These are phyloP conservation scores for Dasypolia templi DNA, from an alignment of 2,888 invertebrate species.

Conservation along the genomic window DNA sequence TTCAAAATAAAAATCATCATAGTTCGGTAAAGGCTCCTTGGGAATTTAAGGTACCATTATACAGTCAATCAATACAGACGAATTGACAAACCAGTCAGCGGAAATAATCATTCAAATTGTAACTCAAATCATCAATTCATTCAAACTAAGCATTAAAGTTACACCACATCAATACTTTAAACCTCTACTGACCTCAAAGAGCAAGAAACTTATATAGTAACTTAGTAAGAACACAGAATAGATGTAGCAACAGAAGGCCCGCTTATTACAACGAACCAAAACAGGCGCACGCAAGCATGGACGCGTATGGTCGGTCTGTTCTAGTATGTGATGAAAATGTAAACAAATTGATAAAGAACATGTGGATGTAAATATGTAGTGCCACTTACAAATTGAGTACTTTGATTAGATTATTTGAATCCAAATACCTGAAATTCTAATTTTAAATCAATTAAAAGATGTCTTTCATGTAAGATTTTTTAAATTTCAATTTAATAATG, in stretches of 20 bases:
- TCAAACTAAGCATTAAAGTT: conserved; percentile 42
- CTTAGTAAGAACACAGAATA: conserved; percentile 6
- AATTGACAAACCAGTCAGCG: conserved; percentile 40
- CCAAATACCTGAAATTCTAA: background rate
- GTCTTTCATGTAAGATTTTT: background rate
- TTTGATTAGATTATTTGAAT: background rate
- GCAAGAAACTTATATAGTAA: conserved; percentile 48
- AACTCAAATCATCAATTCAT: conserved; percentile 42
- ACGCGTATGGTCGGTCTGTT: no score
- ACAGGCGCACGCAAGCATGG: background rate
- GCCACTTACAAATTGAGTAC: background rate
- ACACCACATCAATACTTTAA: conserved; percentile 32
- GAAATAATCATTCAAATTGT: conserved; percentile 46
- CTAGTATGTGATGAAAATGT: background rate
- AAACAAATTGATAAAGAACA: background rate
- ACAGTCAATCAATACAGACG: conserved; percentile 21
- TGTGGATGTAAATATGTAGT: background rate
- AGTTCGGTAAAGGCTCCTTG: background rate
- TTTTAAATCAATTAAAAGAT: background rate
- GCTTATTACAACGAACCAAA: background rate
- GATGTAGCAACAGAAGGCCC: background rate
- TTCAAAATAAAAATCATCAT: background rate
- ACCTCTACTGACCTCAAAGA: conserved; percentile 51
- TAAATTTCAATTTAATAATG: background rate
- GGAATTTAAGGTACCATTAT: background rate